phyloP scores from a whole-genome alignment of 37 sponge, comb jelly and placozoan species.

The Axinella damicornis region DNA sequence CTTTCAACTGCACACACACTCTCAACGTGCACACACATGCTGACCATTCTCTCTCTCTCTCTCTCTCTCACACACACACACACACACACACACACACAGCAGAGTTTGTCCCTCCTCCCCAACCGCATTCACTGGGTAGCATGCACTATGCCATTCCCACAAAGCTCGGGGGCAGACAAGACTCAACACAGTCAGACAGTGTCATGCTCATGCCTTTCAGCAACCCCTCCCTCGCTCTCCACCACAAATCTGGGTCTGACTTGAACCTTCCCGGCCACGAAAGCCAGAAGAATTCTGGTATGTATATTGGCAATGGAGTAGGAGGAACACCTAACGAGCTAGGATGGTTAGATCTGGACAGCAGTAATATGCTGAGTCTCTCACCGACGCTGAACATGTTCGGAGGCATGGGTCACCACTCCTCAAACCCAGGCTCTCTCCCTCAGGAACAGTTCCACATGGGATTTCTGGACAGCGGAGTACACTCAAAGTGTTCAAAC shows the following conservation, averaged over 20 bases:
- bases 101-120: not conserved
- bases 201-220: constrained; percentile 36
- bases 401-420: not conserved
- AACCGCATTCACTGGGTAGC: not conserved
- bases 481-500: constrained; percentile 3
- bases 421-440: constrained; percentile 62
- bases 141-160: constrained; percentile 9
- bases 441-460: constrained; percentile 48
- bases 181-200: constrained; percentile 18
- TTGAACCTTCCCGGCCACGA: constrained; percentile 16
- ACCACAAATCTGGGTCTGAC: constrained; percentile 45
- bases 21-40: not conserved
- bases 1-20: constrained; percentile 11
- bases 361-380: not conserved
- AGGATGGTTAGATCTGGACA: constrained; percentile 67
- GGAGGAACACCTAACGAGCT: constrained; percentile 16
- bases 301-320: not conserved
- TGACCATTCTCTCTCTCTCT: not conserved
- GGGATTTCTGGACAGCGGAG: constrained; percentile 40
- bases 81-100: constrained; percentile 18
- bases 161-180: constrained; percentile 1
- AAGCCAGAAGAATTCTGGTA: not conserved
- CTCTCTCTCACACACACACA: constrained; percentile 10
- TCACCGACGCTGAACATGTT: constrained; percentile 3
- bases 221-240: constrained; percentile 38